Evolutionary conservation across 2,797 vertebrate species (phyloP), one percentile per base, ranked within the genome.

Genomic region (Halcyon smyrnensis): DNA sequence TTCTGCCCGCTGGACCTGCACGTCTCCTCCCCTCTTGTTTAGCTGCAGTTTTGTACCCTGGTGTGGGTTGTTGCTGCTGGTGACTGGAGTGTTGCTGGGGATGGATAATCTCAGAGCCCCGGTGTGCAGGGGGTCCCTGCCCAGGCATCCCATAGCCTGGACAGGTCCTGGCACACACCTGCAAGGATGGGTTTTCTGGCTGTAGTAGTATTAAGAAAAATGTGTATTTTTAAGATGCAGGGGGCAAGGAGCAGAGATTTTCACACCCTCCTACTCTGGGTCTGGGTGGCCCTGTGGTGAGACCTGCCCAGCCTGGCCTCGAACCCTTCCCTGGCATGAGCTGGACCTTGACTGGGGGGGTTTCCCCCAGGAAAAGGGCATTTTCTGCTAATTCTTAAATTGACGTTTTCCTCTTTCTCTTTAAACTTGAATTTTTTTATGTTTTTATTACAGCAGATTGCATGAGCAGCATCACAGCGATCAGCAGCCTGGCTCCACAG

Each of bases 361-460:
- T 39, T 54, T 2, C 32, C 48, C 34, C 32, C 11, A 68, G 36
- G 68, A 39, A 70, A 67, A 68, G 32, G 12, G 13, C 3, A 0
- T 17, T 46, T 59, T 28, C 23, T 85, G 48, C 19, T 51, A 2
- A 23, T 85, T 20, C 28, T 18, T 32, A 20, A 60, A 24, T 32
- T 9, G 12, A 23, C 19, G 3, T 16, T 50, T 79, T 12, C 16
- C 24, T 46, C 24, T 57, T 62, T 20, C 65, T 34, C 68, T 24
- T 67, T 34, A 1, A 48, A 59, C 37, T 45, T n/a, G 18, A 25
- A 27, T 1, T 6, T 43, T 43, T 17, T 43, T 43, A 43, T 43
- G 17, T 43, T 15, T 43, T 43, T 43, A 8, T n/a, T 20, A 2
- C 68, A 64, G 27, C 30, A 0, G 2, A 0, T 7, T 1, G 15